Conservation (phyloP, 1,140 invertebrate genomes). For the Matsumurasca onukii region DNA sequence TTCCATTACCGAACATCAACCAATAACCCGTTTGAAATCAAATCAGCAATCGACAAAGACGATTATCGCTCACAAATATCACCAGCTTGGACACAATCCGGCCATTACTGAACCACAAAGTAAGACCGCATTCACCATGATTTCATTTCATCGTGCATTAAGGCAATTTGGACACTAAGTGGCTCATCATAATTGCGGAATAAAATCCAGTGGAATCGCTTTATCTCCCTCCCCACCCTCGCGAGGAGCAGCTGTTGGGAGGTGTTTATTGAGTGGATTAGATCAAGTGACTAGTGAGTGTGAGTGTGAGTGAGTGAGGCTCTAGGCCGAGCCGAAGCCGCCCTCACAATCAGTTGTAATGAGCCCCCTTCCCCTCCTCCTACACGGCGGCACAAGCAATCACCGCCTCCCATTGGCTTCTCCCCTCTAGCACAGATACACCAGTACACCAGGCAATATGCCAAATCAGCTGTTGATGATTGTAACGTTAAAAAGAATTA, state of each 20-base stretch:
- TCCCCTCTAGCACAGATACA: background rate
- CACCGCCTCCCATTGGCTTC: background rate
- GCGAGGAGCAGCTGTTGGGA: conserved; percentile 12
- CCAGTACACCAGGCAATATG: no score
- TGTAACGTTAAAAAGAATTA: no score
- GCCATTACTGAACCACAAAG: background rate
- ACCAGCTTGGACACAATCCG: no score
- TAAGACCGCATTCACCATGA: conserved; percentile 8
- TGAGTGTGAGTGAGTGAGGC: no score
- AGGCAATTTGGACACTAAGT: conserved; percentile 15
- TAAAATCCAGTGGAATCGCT: conserved; percentile 16
- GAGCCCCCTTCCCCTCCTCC: background rate
- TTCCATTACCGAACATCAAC: no score
- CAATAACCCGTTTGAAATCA: no score
- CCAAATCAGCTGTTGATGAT: no score
- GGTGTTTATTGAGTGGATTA: conserved; percentile 26
- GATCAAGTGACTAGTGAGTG: conserved; percentile 14
- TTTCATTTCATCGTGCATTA: conserved; percentile 21
- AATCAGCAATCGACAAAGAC: no score
- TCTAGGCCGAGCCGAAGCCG: background rate
- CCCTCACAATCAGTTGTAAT: conserved; percentile 19
- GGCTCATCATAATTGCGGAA: conserved; percentile 13
- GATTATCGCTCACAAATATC: no score
- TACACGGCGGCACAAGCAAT: background rate
- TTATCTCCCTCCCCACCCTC: background rate